These are phyloP conservation scores for Thaleichthys pacificus DNA, from an alignment of 2,797 vertebrate genomes.

Conservation along the genomic window DNA sequence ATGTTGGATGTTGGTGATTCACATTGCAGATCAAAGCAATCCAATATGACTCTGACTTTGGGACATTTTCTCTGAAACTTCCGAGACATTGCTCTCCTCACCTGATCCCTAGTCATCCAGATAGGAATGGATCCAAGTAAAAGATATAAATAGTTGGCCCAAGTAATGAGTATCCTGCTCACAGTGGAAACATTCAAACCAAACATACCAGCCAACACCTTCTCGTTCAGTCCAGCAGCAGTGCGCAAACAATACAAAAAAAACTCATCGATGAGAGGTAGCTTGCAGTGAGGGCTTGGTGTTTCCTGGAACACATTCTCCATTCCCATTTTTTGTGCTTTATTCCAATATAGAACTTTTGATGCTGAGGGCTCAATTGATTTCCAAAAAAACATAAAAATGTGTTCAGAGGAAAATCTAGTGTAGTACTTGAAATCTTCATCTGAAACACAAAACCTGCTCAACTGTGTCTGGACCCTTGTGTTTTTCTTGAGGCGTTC, in stretches of 20 bases:
- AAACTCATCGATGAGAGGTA: slow-evolving; percentile 9
- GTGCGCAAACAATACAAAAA: slow-evolving; percentile 19
- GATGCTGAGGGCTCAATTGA: slow-evolving; percentile 18
- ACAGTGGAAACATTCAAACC: slow-evolving; percentile 18
- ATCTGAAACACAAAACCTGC: slow-evolving; percentile 17
- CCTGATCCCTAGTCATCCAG: slow-evolving; percentile 10
- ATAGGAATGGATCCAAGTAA: slow-evolving; percentile 10
- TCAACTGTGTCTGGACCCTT: not conserved
- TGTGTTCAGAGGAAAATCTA: slow-evolving; percentile 8
- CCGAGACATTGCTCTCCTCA: not conserved
- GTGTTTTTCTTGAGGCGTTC: not conserved
- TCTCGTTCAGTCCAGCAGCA: slow-evolving; percentile 18
- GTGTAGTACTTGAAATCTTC: slow-evolving; percentile 24
- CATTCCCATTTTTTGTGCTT: slow-evolving; percentile 8
- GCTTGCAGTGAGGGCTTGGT: not conserved
- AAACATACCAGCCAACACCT: slow-evolving; percentile 13
- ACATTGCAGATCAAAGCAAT: slow-evolving; percentile 7
- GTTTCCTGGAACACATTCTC: not conserved
- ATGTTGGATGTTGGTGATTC: not conserved
- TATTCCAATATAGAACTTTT: slow-evolving; percentile 15
- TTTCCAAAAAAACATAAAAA: slow-evolving; percentile 16
- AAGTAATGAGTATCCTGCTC: slow-evolving; percentile 19
- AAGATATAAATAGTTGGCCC: slow-evolving; percentile 19
- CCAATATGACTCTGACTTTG: slow-evolving; percentile 5
- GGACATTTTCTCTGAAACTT: slow-evolving; percentile 2